Base-by-base conservation (phyloP, 2,113 vertebrate species). In the Oryzias melastigma region DNA sequence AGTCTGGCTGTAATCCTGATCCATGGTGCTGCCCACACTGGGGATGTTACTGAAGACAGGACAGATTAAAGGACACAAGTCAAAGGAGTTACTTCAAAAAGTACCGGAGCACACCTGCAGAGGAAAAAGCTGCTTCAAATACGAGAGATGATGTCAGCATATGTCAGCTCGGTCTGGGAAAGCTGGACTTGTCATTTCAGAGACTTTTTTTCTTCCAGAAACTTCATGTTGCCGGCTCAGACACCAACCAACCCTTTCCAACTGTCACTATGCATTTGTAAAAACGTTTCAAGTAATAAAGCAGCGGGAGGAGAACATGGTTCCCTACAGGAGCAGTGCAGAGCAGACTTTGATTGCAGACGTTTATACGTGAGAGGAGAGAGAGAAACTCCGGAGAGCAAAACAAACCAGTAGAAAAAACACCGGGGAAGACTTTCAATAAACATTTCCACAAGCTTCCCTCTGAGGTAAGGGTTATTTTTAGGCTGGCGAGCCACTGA, bases 1-100 rank as follows among this genome's bases (percentile, higher is more conserved):
- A 2, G 92, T 93, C 63, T 96, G 92, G 82, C 86, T 94, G 49
- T 97, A 98, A 65, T 99, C 97, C 85, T 96, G 97, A 85, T 99
- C 97, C 90, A 95, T 85, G 71, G 92, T 46, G 85, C 94, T 97
- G 80, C 95, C 95, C 48, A 96, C 96, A 7, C 96, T 98, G 40
- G 66, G 51, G 35, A 93, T 86, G 79, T 92, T 94, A 63, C 85
- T 92, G 83, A 12, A 16, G 17, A 1, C 14, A 4, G 52, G 41
- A 72, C 14, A 62, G n/a, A 66, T 18, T 24, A 5, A 52, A 52
- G 12, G 27, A 40, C 19, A 20, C 2, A 16, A 62, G 47, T 75
- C 20, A 78, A 14, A 54, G 44, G 42, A 35, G 1, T 4, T 14
- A 35, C 16, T 14, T 10, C 8, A 27, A 50, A 24, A 24, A 2